A percentile compares a stretch with the other conserved stretches of the same genome.
phyloP scores from a whole-genome alignment of 1,140 invertebrate genomes.

The Frieseomelitta varia region DNA sequence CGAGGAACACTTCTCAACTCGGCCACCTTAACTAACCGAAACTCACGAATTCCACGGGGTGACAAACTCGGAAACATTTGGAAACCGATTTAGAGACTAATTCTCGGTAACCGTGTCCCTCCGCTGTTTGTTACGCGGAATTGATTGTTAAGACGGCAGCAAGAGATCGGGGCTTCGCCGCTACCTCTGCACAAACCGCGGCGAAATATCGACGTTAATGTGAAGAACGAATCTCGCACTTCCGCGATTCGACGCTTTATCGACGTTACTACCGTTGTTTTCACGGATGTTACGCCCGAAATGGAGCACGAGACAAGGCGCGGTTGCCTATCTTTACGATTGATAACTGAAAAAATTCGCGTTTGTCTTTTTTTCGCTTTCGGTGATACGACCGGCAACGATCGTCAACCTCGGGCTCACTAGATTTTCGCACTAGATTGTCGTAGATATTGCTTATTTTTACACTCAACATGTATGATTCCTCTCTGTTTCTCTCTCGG shows the following conservation, averaged over 20 bases:
- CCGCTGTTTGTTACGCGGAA: not conserved
- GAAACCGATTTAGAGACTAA: not conserved
- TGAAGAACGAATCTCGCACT: constrained; percentile 7
- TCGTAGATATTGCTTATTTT: not conserved
- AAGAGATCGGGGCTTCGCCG: not conserved
- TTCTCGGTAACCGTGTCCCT: not conserved
- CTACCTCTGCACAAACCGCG: not conserved
- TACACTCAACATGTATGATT: not conserved
- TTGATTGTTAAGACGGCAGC: constrained; percentile 5
- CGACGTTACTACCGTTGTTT: constrained; percentile 20
- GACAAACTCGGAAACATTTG: not conserved
- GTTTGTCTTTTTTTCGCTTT: no score
- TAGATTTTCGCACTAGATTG: not conserved
- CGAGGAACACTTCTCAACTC: not conserved
- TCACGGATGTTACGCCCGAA: constrained; percentile 17
- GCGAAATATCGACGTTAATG: constrained; percentile 16
- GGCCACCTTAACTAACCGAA: not conserved
- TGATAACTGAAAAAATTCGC: constrained; percentile 12
- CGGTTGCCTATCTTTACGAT: no score
- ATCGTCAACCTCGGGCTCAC: not conserved
- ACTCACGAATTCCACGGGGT: not conserved
- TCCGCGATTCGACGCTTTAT: constrained; percentile 1
- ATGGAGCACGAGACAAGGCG: not conserved
- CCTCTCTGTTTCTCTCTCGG: no score
- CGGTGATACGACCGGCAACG: not conserved